Evolutionary conservation across 2,888 invertebrate genomes (phyloP).

Genomic region (Notodonta ziczac): DNA sequence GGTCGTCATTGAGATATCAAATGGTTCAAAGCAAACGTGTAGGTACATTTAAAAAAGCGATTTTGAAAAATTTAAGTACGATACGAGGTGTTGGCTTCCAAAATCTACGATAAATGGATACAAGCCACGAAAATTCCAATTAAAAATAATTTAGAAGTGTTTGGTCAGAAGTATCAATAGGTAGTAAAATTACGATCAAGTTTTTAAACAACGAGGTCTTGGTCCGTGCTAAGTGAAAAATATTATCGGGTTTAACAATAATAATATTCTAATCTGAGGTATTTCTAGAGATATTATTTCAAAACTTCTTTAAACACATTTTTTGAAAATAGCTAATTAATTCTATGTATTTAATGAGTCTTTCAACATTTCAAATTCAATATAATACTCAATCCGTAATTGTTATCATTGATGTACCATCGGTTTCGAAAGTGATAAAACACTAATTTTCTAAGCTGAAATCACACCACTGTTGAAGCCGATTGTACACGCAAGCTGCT

Average conservation of each 20-base stretch:
- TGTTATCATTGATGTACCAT: not conserved
- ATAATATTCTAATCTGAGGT: slow-evolving; percentile 37
- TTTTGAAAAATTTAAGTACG: slow-evolving; percentile 55
- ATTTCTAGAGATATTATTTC: slow-evolving; percentile 47
- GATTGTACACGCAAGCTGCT: slow-evolving; percentile 29
- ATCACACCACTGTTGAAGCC: slow-evolving; percentile 22
- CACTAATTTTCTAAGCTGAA: not conserved
- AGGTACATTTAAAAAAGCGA: slow-evolving; percentile 63
- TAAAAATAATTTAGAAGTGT: slow-evolving; percentile 62
- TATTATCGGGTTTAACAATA: slow-evolving; percentile 42
- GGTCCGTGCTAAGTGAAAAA: slow-evolving; percentile 68
- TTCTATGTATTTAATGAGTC: slow-evolving; percentile 41
- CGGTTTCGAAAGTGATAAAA: not conserved
- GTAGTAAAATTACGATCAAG: slow-evolving; percentile 49
- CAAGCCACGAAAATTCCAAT: slow-evolving; percentile 65
- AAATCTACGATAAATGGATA: slow-evolving; percentile 63
- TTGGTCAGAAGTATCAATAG: slow-evolving; percentile 62
- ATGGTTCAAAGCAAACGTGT: slow-evolving; percentile 63
- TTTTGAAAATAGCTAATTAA: slow-evolving; percentile 50
- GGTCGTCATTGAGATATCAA: slow-evolving; percentile 49
- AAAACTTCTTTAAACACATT: slow-evolving; percentile 44
- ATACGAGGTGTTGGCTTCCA: slow-evolving; percentile 58
- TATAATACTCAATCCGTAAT: slow-evolving; percentile 6
- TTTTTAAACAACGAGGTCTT: slow-evolving; percentile 54
- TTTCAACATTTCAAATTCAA: slow-evolving; percentile 42